Conservation (phyloP, 2,113 vertebrate species). For the Neolamprologus hecqui region DNA sequence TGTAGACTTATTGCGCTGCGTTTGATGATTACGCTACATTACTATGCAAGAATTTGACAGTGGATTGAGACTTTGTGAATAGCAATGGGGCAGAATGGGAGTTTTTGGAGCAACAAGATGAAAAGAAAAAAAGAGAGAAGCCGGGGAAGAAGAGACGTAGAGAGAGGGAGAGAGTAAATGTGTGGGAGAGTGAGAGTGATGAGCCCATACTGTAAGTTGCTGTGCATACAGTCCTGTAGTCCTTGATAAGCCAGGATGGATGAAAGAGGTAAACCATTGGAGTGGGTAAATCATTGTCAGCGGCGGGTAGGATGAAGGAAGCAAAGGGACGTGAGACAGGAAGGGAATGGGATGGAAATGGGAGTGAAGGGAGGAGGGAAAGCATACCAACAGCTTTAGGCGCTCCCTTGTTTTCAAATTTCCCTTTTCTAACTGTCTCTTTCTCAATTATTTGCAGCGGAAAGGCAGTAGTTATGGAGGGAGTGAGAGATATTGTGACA, state of each 20-base stretch:
- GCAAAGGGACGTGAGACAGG: background rate
- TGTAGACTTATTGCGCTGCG: constrained; percentile 20
- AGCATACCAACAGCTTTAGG: constrained; percentile 11
- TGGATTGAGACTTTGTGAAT: constrained; percentile 43
- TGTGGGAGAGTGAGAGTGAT: constrained; percentile 13
- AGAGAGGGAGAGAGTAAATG: background rate
- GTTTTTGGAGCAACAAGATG: constrained; percentile 17
- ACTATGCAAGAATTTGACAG: constrained; percentile 33
- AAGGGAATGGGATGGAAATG: background rate
- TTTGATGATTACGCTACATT: constrained; percentile 26
- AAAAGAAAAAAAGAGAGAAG: background rate
- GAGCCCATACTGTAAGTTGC: constrained; percentile 34
- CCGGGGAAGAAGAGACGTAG: background rate
- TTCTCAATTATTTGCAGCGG: constrained; percentile 22
- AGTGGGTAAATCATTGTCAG: constrained; percentile 62
- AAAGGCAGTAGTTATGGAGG: background rate
- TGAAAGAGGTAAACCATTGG: constrained; percentile 31
- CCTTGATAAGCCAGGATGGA: constrained; percentile 59
- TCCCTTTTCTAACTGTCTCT: constrained; percentile 2
- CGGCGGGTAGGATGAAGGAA: background rate
- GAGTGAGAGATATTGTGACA: constrained; percentile 31
- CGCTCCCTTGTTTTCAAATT: constrained; percentile 37
- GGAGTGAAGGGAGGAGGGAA: background rate
- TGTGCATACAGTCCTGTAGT: constrained; percentile 57
- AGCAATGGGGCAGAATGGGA: constrained; percentile 33